phyloP scores from a whole-genome alignment of 1,140 invertebrate genomes.

The Temnothorax nylanderi region DNA sequence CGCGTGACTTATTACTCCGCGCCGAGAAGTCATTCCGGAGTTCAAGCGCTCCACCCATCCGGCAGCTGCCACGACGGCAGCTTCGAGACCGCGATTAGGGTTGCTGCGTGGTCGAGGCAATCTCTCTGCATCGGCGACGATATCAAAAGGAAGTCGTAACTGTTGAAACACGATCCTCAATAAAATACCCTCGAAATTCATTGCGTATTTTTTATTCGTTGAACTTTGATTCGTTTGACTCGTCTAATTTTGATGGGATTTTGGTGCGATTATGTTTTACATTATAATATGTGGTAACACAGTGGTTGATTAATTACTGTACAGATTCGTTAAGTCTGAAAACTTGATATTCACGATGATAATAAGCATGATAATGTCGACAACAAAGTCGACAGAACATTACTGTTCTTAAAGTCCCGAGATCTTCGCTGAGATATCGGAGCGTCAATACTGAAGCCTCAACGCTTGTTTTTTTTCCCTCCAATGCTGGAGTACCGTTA shows the following conservation, averaged over 20 bases:
- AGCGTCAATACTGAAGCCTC: neutral
- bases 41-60: constrained; percentile 55
- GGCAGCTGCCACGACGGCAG: constrained; percentile 31
- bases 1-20: constrained; percentile 56
- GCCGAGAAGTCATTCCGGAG: constrained; percentile 50
- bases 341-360: neutral
- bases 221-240: neutral
- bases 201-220: neutral
- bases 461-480: neutral
- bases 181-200: neutral
- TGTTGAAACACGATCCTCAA: neutral
- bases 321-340: neutral
- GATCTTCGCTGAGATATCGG: neutral
- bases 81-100: constrained; percentile 45
- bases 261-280: neutral
- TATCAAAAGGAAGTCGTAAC: constrained; percentile 1
- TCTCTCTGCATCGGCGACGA: constrained; percentile 27
- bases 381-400: neutral
- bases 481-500: constrained; percentile 27
- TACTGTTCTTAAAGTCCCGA: neutral
- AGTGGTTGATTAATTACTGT: neutral
- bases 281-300: neutral
- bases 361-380: neutral
- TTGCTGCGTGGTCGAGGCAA: constrained; percentile 27
- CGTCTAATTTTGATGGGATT: neutral